Base-by-base conservation (phyloP, 2,113 vertebrate species). In the Progne subis region DNA sequence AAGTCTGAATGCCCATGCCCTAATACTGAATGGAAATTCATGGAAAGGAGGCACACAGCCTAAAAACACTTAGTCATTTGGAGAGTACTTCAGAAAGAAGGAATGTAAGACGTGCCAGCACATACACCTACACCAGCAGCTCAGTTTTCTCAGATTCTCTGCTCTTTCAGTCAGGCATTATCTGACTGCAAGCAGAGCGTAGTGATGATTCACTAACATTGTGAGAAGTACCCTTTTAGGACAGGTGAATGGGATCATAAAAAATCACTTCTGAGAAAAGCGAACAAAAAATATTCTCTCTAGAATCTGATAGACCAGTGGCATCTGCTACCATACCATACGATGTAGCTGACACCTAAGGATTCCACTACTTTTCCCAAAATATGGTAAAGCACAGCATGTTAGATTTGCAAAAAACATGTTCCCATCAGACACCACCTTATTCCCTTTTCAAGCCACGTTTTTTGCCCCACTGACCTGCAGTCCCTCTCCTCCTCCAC, bases 41-140 rank as follows among this genome's bases (percentile, higher is more conserved):
- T 29, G 13, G 77, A 71, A 94, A 82, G 52, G 57, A 84, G 63
- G 31, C 7, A 0, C 56, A 88, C 11, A 70, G 72, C 49, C 83
- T 86, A 59, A 90, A 94, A 95, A 86, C 71, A 95, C 77, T 94
- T 80, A 95, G 89, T 91, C 91, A 94, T 83, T 88, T 86, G 39
- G 47, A 94, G 43, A 95, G 68, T 23, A 88, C 74, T 89, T 92
- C 37, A 95, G 60, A 90, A 68, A 82, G 32, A 78, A 94, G 80
- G 64, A 92, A 90, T 41, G 34, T 14, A 88, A 81, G 32, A 90
- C 94, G 49, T 94, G 81, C 65, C 91, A 93, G 78, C 75, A 86
- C 75, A 81, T 79, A 88, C 79, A 95, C 74, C 91, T 87, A 90
- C 91, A 88, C 52, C 56, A 76, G 32, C 31, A 86, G 81, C 60